Percentiles rank a stretch among this genome's conserved stretches.
These are phyloP conservation scores for Telenomus remus DNA, from an alignment of 1,140 invertebrate genomes.

Conservation along the genomic window DNA sequence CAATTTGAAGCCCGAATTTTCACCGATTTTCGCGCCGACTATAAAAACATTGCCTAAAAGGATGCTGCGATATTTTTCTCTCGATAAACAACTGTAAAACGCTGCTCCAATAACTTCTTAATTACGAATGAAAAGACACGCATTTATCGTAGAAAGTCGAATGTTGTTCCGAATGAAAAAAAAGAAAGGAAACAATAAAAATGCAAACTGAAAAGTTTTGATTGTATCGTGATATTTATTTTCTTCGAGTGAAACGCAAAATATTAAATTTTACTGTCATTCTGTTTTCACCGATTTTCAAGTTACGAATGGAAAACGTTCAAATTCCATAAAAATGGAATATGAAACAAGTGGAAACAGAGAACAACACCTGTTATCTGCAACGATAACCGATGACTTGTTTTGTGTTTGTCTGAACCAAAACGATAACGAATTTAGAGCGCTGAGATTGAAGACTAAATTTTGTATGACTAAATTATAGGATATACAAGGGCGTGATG, in stretches of 20 bases:
- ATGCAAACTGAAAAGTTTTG: neutral
- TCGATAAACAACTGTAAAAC: constrained; percentile 18
- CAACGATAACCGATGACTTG: too few species aligned
- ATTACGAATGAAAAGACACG: constrained; percentile 24
- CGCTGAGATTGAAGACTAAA: neutral
- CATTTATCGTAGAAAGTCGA: constrained; percentile 32
- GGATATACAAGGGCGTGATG: neutral
- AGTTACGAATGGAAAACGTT: too few species aligned
- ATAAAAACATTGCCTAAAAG: constrained; percentile 15
- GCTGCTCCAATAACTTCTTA: constrained; percentile 37
- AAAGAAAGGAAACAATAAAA: constrained; percentile 5
- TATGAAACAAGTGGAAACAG: too few species aligned
- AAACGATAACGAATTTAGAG: neutral
- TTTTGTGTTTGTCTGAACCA: too few species aligned
- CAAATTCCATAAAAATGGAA: too few species aligned
- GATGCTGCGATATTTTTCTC: constrained; percentile 5
- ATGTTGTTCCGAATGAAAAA: constrained; percentile 3
- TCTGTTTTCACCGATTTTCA: too few species aligned
- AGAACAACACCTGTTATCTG: too few species aligned
- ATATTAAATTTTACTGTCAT: too few species aligned
- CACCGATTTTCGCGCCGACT: constrained; percentile 14
- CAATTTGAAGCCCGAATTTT: constrained; percentile 15
- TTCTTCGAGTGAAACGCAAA: constrained; percentile 13
- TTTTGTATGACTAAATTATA: too few species aligned
- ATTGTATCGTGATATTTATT: constrained; percentile 3